These are phyloP conservation scores for Philereme transversata DNA, from an alignment of 2,888 invertebrate genomes.

Conservation along the genomic window DNA sequence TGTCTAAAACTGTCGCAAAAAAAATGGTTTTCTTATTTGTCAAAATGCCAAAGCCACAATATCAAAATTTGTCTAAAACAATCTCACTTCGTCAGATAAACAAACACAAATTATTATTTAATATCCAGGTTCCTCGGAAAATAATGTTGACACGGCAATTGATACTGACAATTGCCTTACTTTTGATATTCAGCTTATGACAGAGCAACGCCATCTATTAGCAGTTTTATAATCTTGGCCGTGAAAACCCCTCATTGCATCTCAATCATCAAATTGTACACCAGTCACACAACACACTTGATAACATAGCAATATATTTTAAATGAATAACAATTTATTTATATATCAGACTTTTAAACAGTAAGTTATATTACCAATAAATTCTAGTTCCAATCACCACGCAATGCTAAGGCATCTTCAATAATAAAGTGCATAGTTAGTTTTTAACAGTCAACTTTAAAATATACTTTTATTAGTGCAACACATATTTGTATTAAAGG, in stretches of 20 bases:
- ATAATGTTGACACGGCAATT: too few species aligned
- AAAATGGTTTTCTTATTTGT: too few species aligned
- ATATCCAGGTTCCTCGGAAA: too few species aligned
- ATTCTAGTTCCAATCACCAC: slow-evolving; percentile 15
- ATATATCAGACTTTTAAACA: slow-evolving; percentile 27
- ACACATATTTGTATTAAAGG: slow-evolving; percentile 5
- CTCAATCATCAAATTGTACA: neutral
- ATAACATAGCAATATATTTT: slow-evolving; percentile 22
- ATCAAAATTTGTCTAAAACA: too few species aligned
- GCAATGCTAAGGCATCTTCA: slow-evolving; percentile 12
- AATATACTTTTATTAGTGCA: slow-evolving; percentile 11
- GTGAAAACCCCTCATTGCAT: neutral
- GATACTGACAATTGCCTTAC: too few species aligned
- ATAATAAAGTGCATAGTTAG: slow-evolving; percentile 3
- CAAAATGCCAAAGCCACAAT: too few species aligned
- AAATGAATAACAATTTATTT: slow-evolving; percentile 26
- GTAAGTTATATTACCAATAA: slow-evolving; percentile 12
- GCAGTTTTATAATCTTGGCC: too few species aligned
- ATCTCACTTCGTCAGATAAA: too few species aligned
- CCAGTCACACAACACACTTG: neutral
- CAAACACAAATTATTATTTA: too few species aligned
- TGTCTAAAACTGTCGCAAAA: too few species aligned
- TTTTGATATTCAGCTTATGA: too few species aligned
- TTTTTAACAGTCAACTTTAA: slow-evolving; percentile 10
- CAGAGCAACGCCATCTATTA: too few species aligned